Percentiles rank a stretch among this genome's conserved stretches.
phyloP scores from a whole-genome alignment of 2,888 invertebrate species.

The Sesia apiformis region DNA sequence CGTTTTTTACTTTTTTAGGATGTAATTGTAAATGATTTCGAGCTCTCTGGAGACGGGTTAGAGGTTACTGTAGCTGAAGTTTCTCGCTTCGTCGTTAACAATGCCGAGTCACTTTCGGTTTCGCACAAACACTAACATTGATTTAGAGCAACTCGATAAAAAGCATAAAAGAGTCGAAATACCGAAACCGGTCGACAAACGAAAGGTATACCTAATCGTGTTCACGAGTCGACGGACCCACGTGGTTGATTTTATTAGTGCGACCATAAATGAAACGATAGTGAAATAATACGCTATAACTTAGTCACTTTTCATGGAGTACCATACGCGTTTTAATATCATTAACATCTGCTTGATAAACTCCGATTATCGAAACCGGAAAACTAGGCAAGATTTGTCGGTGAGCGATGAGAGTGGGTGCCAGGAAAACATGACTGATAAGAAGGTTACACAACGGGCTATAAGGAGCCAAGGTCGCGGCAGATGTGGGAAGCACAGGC shows the following conservation, averaged over 20 bases:
- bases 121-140: slow-evolving; percentile 51
- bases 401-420: slow-evolving; percentile 33
- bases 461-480: slow-evolving; percentile 62
- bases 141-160: slow-evolving; percentile 47
- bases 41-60: not conserved
- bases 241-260: slow-evolving; percentile 33
- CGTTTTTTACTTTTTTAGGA: not conserved
- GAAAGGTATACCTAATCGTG: slow-evolving; percentile 54
- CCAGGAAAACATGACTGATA: slow-evolving; percentile 64
- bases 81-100: not conserved
- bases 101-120: slow-evolving; percentile 66
- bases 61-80: not conserved
- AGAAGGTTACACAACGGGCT: slow-evolving; percentile 60
- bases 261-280: slow-evolving; percentile 40
- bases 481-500: slow-evolving; percentile 71
- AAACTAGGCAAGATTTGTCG: slow-evolving; percentile 54
- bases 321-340: slow-evolving; percentile 23
- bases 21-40: not conserved
- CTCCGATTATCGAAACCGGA: slow-evolving; percentile 57
- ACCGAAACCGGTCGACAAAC: slow-evolving; percentile 49
- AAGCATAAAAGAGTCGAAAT: slow-evolving; percentile 32
- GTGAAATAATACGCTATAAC: slow-evolving; percentile 39
- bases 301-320: slow-evolving; percentile 16
- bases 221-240: slow-evolving; percentile 48
- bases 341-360: slow-evolving; percentile 39